Evolutionary conservation across 2,888 invertebrate genomes (phyloP).

Genomic region (Sphinx pinastri): DNA sequence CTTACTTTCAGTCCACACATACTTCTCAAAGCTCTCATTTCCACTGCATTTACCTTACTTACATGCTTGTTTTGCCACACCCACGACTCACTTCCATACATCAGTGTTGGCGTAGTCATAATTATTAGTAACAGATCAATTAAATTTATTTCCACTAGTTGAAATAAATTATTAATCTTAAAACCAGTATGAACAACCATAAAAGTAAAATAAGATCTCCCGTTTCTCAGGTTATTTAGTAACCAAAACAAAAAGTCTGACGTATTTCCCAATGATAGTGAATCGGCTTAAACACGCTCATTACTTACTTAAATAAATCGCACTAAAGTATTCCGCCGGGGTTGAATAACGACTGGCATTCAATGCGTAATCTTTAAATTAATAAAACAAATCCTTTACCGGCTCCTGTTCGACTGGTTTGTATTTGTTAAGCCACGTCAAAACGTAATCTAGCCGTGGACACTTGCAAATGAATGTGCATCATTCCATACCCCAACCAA

Average conservation of each 20-base stretch:
- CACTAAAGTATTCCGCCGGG: constrained; percentile 29
- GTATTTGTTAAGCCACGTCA: constrained; percentile 66
- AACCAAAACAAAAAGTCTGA: neutral
- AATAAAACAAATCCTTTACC: constrained; percentile 56
- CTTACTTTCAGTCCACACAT: too few species aligned
- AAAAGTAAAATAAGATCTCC: too few species aligned
- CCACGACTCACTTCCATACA: too few species aligned
- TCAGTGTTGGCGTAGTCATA: too few species aligned
- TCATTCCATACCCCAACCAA: constrained; percentile 47
- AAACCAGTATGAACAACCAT: too few species aligned
- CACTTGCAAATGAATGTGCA: constrained; percentile 71
- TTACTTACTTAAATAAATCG: constrained; percentile 18
- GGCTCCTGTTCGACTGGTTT: constrained; percentile 57
- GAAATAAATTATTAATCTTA: too few species aligned
- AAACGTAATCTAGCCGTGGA: constrained; percentile 67
- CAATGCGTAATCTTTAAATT: constrained; percentile 54
- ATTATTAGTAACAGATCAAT: too few species aligned
- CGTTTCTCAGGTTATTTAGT: too few species aligned
- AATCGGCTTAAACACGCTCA: constrained; percentile 13
- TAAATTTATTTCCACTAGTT: too few species aligned
- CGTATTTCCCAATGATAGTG: neutral
- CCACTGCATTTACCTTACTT: too few species aligned
- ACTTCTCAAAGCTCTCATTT: too few species aligned
- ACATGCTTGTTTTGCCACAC: too few species aligned
- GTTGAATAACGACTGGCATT: constrained; percentile 30